Evolutionary conservation across 1,140 invertebrate species (phyloP), one percentile per base, ranked within the genome.

Genomic region (Habropoda laboriosa): DNA sequence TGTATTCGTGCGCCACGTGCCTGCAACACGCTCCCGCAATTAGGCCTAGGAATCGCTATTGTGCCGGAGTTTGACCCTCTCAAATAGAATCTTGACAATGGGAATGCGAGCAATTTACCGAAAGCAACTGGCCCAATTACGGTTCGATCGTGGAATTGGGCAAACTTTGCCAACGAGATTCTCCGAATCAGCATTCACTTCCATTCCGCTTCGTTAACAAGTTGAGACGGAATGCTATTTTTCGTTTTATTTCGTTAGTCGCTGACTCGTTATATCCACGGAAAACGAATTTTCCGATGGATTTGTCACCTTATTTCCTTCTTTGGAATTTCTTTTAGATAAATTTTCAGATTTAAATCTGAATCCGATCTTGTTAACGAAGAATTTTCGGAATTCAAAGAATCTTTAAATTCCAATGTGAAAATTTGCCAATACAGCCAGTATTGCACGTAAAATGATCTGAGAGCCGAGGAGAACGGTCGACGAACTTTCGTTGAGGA

Each of bases 11-110:
- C 7, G 66, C 66, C 75, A 77, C 75, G 75, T 77, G 75, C 32
- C 66, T 24, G 42, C 47, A 70, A 47, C 75, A 71, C 66, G 75
- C 55, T 60, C 21, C 45, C 49, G 75, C 75, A 77, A 77, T 77
- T 77, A 77, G 75, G 47, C 49, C 21, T 58, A 79, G 70, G 77
- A 64, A 74, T 79, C 49, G 49, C 30, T 16, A 74, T 79, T 74
- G 77, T 66, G 32, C 24, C 57, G n/a, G 8, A 38, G 49, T 27
- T 16, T 66, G 61, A 63, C 71, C 76, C 70, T 38, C 57, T 21
- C 45, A 16, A 42, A 79, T 16, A 79, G 76, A 79, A 63, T 72
- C 42, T 40, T 21, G 35, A 63, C 76, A 63, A 79, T 79, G 76
- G 45, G 76, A 64, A 79, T 79, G 27, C 76, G 27, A 72, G 67